phyloP scores from a whole-genome alignment of 1,140 invertebrate genomes.

The Scaptomyza graminum region DNA sequence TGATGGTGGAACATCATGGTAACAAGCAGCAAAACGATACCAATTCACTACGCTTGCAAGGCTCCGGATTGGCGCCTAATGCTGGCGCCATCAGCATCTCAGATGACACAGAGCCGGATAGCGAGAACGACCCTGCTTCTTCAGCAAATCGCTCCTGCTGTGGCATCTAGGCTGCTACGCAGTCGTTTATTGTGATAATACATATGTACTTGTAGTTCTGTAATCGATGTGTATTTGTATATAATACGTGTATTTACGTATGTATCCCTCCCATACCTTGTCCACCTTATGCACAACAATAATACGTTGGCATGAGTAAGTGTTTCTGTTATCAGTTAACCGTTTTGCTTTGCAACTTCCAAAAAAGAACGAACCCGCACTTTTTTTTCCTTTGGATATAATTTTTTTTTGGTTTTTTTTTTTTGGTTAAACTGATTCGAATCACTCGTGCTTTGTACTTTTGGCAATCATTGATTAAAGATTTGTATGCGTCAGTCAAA shows the following conservation, averaged over 20 bases:
- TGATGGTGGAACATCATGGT: slow-evolving; percentile 62
- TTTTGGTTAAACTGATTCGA: background rate
- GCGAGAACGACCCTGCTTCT: slow-evolving; percentile 59
- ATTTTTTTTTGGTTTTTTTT: background rate
- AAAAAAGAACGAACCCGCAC: too few species aligned
- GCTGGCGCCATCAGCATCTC: slow-evolving; percentile 32
- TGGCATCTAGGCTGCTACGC: slow-evolving; percentile 64
- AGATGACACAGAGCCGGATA: slow-evolving; percentile 83
- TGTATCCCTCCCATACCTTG: background rate
- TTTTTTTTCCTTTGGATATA: too few species aligned
- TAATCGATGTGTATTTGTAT: slow-evolving; percentile 55
- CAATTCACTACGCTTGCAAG: slow-evolving; percentile 78
- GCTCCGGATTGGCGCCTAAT: slow-evolving; percentile 15
- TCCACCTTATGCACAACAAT: background rate
- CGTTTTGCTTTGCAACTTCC: background rate
- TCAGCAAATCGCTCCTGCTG: slow-evolving; percentile 78
- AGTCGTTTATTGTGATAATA: slow-evolving; percentile 72
- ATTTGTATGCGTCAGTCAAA: slow-evolving; percentile 25
- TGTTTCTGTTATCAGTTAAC: slow-evolving; percentile 23
- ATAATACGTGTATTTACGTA: slow-evolving; percentile 50
- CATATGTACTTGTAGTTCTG: slow-evolving; percentile 61
- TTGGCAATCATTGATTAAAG: slow-evolving; percentile 31
- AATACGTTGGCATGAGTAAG: slow-evolving; percentile 1
- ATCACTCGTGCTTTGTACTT: background rate
- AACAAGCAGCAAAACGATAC: slow-evolving; percentile 54